Evolutionary conservation across 2,797 vertebrate species (phyloP).

Genomic region (Forpus xanthops): DNA sequence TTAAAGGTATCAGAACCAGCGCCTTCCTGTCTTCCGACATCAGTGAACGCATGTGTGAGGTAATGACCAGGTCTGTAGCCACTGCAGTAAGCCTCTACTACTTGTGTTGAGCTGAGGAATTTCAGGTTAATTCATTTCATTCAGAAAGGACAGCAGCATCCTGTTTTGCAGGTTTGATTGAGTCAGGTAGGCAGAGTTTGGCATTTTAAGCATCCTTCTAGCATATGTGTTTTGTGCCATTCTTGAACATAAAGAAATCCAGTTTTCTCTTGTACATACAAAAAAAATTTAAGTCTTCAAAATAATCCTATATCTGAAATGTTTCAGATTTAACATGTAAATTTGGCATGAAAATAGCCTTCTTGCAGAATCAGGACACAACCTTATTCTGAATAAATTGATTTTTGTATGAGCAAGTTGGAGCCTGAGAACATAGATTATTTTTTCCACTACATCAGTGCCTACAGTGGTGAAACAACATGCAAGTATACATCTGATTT

Average conservation of each 20-base stretch:
- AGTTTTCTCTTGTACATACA: neutral
- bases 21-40: neutral
- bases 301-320: constrained; percentile 1
- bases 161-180: neutral
- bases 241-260: neutral
- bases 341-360: constrained; percentile 14
- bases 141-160: neutral
- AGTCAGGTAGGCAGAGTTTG: neutral
- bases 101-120: neutral
- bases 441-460: neutral
- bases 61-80: neutral
- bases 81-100: neutral
- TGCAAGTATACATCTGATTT: neutral
- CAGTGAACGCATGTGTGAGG: neutral
- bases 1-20: neutral
- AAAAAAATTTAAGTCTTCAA: neutral
- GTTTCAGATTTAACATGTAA: neutral
- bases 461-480: neutral
- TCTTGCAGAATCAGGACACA: neutral
- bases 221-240: neutral
- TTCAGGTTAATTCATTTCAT: neutral
- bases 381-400: constrained; percentile 7
- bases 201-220: neutral
- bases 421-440: neutral
- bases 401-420: neutral